A percentile compares a stretch with the other conserved stretches of the same genome.
Evolutionary conservation across 2,888 invertebrate species (phyloP).

Genomic region (Autographa pulchrina): DNA sequence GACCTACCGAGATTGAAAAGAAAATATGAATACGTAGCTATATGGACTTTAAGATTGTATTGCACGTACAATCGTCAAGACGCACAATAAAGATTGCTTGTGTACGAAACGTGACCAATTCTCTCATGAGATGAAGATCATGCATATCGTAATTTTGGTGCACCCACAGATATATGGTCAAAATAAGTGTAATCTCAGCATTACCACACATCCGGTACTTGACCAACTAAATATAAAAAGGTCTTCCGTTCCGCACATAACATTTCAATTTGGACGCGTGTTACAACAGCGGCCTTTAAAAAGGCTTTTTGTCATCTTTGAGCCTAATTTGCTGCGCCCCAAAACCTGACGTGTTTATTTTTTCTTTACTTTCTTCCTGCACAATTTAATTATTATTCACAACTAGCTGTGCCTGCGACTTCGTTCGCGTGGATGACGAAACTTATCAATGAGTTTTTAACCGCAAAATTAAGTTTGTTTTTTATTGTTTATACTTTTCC

Average conservation of each 20-base stretch:
- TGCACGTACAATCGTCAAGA: conserved; percentile 39
- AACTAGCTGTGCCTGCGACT: no score
- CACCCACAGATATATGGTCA: conserved; percentile 59
- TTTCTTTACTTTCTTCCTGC: conserved; percentile 61
- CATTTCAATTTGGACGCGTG: conserved; percentile 79
- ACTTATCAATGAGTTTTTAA: no score
- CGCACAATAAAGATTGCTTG: conserved; percentile 64
- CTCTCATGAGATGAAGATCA: conserved; percentile 62
- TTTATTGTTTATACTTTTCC: no score
- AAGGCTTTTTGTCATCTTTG: conserved; percentile 81
- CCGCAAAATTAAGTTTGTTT: no score
- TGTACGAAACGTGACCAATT: conserved; percentile 70
- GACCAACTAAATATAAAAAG: conserved; percentile 78
- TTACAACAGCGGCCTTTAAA: conserved; percentile 61
- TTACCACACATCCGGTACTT: conserved; percentile 84
- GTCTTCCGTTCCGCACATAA: conserved; percentile 86
- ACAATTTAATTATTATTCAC: conserved; percentile 25
- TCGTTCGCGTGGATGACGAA: no score
- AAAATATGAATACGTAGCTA: conserved; percentile 20
- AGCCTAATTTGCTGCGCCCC: conserved; percentile 81
- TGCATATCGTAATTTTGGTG: conserved; percentile 63
- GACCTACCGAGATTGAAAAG: conserved; percentile 31
- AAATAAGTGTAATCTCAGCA: conserved; percentile 65
- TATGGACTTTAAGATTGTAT: conserved; percentile 23
- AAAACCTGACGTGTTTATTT: conserved; percentile 62